Evolutionary conservation across 2,888 invertebrate genomes (phyloP).

Genomic region (Lasioglossum villosulum): DNA sequence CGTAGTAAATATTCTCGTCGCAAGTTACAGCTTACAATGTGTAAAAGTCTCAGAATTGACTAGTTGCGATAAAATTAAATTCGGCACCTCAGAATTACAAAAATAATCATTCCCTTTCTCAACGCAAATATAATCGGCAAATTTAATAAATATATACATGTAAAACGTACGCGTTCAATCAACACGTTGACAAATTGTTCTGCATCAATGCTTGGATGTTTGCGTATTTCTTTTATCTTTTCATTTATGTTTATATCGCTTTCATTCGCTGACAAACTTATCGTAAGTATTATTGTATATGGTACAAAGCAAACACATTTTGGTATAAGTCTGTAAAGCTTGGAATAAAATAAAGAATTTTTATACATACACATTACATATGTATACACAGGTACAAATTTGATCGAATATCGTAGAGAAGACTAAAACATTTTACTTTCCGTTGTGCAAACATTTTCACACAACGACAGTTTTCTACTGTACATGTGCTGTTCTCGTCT

Average conservation of each 20-base stretch:
- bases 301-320: slow-evolving; percentile 14
- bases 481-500: not conserved
- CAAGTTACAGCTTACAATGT: slow-evolving; percentile 15
- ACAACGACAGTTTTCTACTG: not conserved
- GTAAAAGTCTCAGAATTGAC: slow-evolving; percentile 31
- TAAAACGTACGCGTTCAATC: slow-evolving; percentile 2
- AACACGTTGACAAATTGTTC: not conserved
- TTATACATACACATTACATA: not conserved
- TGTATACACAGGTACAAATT: slow-evolving; percentile 21
- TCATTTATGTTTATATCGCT: not conserved
- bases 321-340: not conserved
- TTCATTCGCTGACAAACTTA: not conserved
- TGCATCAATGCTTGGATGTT: not conserved
- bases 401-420: not conserved
- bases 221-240: not conserved
- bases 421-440: not conserved
- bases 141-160: slow-evolving; percentile 5
- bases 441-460: slow-evolving; percentile 28
- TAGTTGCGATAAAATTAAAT: slow-evolving; percentile 38
- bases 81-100: not conserved
- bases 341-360: slow-evolving; percentile 18
- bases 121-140: slow-evolving; percentile 6
- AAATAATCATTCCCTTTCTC: slow-evolving; percentile 13
- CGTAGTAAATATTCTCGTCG: slow-evolving; percentile 18
- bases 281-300: slow-evolving; percentile 6